A percentile compares a stretch with the other conserved stretches of the same genome.
Evolutionary conservation across 2,113 vertebrate species (phyloP).

Genomic region (Chlorodrepanis virens): DNA sequence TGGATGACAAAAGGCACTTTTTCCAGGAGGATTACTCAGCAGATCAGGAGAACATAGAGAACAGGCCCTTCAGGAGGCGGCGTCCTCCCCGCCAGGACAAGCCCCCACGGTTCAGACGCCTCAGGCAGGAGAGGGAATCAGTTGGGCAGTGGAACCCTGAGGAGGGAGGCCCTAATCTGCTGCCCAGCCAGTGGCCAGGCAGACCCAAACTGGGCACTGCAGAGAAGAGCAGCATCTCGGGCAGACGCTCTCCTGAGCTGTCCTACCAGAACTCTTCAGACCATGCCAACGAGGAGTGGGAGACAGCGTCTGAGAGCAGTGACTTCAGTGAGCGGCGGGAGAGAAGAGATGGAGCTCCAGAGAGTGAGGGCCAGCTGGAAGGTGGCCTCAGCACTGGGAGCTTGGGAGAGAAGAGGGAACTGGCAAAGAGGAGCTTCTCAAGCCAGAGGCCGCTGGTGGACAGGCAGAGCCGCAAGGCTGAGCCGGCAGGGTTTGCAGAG

Average conservation of each 20-base stretch:
- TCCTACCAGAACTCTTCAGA: slow-evolving; percentile 79
- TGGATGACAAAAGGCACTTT: slow-evolving; percentile 78
- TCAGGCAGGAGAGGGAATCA: slow-evolving; percentile 85
- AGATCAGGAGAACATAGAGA: slow-evolving; percentile 84
- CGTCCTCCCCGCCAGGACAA: slow-evolving; percentile 96
- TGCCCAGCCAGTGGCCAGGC: slow-evolving; percentile 81
- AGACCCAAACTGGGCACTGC: slow-evolving; percentile 70
- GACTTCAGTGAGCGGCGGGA: slow-evolving; percentile 92
- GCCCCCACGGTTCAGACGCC: slow-evolving; percentile 90
- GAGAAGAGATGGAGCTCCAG: slow-evolving; percentile 71
- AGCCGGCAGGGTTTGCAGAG: slow-evolving; percentile 78
- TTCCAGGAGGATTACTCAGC: slow-evolving; percentile 78
- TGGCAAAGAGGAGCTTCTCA: slow-evolving; percentile 96
- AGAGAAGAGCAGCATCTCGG: slow-evolving; percentile 76
- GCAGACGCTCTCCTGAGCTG: slow-evolving; percentile 72
- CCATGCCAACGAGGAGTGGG: slow-evolving; percentile 91
- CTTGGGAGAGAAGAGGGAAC: slow-evolving; percentile 88
- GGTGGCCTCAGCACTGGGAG: slow-evolving; percentile 68
- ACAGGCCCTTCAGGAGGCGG: slow-evolving; percentile 85
- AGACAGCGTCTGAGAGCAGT: slow-evolving; percentile 93
- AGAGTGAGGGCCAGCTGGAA: slow-evolving; percentile 77
- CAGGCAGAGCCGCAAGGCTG: slow-evolving; percentile 90
- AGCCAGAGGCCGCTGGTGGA: slow-evolving; percentile 92
- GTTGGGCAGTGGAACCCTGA: slow-evolving; percentile 87
- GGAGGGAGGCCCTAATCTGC: slow-evolving; percentile 80